These are phyloP conservation scores for Ailuropoda melanoleuca DNA, from an alignment of 2,113 vertebrate genomes.

Conservation along the genomic window DNA sequence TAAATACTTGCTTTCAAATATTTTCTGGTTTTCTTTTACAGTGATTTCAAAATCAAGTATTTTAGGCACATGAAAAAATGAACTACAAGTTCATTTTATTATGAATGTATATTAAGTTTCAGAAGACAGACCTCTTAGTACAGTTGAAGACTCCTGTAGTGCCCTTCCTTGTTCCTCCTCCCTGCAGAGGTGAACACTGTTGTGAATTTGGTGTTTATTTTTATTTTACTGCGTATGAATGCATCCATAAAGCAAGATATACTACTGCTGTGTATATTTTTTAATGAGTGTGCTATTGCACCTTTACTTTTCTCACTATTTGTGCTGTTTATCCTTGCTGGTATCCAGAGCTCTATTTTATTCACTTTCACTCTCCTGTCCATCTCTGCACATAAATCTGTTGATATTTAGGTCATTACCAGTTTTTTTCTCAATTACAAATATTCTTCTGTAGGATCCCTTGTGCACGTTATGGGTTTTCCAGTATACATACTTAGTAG, in stretches of 20 bases:
- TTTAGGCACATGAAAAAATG: not conserved
- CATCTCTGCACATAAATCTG: not conserved
- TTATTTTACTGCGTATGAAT: not conserved
- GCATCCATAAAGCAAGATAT: not conserved
- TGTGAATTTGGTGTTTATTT: not conserved
- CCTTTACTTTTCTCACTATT: not conserved
- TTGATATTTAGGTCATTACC: not conserved
- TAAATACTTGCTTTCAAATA: slow-evolving; percentile 63
- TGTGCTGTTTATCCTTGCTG: not conserved
- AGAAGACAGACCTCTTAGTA: not conserved
- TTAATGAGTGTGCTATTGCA: not conserved
- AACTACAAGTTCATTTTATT: not conserved
- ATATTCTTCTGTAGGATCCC: not conserved
- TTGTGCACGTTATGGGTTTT: not conserved
- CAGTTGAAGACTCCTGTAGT: not conserved
- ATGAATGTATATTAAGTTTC: not conserved
- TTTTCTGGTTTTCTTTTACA: slow-evolving; percentile 12
- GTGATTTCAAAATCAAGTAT: slow-evolving; percentile 51
- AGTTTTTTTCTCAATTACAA: not conserved
- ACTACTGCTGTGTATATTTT: not conserved
- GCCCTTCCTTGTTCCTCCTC: not conserved
- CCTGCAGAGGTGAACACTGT: not conserved
- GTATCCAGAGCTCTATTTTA: not conserved
- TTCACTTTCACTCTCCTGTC: not conserved
- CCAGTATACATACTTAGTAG: not conserved